Base-by-base conservation (phyloP, 2,797 vertebrate species). In the Tokudaia muenninki region DNA sequence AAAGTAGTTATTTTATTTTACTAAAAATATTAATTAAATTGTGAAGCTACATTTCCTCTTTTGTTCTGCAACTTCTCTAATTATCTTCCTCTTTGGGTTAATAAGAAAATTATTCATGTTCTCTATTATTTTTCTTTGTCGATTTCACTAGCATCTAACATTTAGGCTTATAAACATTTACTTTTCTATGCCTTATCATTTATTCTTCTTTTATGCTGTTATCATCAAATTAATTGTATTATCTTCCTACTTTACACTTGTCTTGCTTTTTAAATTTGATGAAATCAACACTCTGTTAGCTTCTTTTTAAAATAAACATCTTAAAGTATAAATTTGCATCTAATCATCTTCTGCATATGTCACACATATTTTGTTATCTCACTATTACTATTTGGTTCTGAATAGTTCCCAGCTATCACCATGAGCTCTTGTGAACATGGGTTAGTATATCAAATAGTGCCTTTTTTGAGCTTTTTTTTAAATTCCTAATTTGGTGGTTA, bases 1-100 rank as follows among this genome's bases (percentile, higher is more conserved):
- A 90, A 34, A 75, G 0, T 44, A 52, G 75, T 2, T 7, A 87
- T 91, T 78, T 78, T 10, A 65, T 11, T 70, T 70, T 79, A 21
- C 87, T 88, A 88, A 81, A 37, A 94, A 34, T 75, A 8, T 77
- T 82, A 17, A 83, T 61, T 31, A 94, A 93, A 24, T 37, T 90
- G 10, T 75, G 44, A 50, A 24, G 13, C 90, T 78, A 52, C 3
- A 52, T 86, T 91, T 44, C 3, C 9, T 80, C 8, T 50, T 80
- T 93, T 74, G 11, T 44, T 16, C 67, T 89, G 12, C 75, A 93
- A 61, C 7, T 61, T 94, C 9, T 83, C 17, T 44, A 87, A 70
- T 31, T 79, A 6, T n/a, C 16, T 63, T 19, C 14, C 17, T 80
- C 93, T 82, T 88, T 92, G 90, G 55, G 72, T 91, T 88, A 6